Percentiles rank a stretch among this genome's conserved stretches.
phyloP scores from a whole-genome alignment of 2,797 vertebrate species.

The Enteromius radiatus region DNA sequence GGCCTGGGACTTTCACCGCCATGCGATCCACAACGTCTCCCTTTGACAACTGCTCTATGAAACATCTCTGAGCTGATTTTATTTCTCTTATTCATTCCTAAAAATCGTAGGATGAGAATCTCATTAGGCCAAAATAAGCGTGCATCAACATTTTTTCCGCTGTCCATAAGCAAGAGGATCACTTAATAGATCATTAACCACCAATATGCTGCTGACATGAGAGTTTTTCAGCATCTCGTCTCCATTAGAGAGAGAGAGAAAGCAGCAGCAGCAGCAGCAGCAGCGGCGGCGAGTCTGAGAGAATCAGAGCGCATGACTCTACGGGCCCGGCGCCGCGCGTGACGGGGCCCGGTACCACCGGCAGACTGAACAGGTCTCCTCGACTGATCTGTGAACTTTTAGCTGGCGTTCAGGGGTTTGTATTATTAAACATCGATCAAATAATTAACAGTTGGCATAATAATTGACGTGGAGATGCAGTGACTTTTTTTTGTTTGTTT shows the following conservation, averaged over 20 bases:
- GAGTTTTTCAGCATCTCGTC: slow-evolving; percentile 81
- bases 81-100: slow-evolving; percentile 86
- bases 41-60: slow-evolving; percentile 75
- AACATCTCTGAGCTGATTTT: slow-evolving; percentile 82
- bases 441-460: background rate
- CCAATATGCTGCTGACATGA: slow-evolving; percentile 83
- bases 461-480: background rate
- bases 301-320: slow-evolving; percentile 2
- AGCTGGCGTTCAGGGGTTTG: background rate
- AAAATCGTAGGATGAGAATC: slow-evolving; percentile 87
- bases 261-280: background rate
- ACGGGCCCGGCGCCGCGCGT: slow-evolving; percentile 19
- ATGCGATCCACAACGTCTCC: slow-evolving; percentile 44
- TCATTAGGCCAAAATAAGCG: slow-evolving; percentile 83
- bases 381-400: background rate
- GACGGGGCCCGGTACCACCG: background rate
- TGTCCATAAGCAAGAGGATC: slow-evolving; percentile 84
- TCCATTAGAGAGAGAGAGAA: slow-evolving; percentile 71
- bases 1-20: slow-evolving; percentile 25
- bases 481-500: background rate
- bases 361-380: background rate
- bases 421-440: background rate
- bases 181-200: slow-evolving; percentile 92
- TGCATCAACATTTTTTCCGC: slow-evolving; percentile 86
- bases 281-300: slow-evolving; percentile 5